These are phyloP conservation scores for Cyanistes caeruleus DNA, from an alignment of 2,113 vertebrate genomes.

Conservation along the genomic window DNA sequence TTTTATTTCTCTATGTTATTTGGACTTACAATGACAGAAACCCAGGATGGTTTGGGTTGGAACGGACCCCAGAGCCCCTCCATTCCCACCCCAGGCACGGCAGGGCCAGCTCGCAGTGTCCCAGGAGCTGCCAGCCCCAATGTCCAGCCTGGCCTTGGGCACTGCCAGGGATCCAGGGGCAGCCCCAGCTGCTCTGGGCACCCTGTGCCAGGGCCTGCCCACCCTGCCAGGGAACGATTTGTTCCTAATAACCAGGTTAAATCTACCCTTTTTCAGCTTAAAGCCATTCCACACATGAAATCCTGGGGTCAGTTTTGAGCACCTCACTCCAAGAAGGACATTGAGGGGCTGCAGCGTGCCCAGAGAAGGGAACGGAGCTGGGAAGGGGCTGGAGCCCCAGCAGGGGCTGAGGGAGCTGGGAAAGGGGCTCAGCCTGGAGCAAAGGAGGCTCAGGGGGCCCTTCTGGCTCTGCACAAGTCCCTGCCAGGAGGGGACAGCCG, in stretches of 20 bases:
- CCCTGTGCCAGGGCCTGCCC: not conserved
- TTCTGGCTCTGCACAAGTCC: not conserved
- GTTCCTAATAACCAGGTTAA: not conserved
- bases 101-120: not conserved
- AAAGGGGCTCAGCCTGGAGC: not conserved
- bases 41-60: not conserved
- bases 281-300: not conserved
- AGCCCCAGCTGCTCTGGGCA: not conserved
- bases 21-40: not conserved
- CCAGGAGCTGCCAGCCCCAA: not conserved
- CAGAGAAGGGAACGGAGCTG: accelerated
- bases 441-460: not conserved
- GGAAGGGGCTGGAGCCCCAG: not conserved
- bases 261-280: not conserved
- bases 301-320: not conserved
- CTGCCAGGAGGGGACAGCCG: not conserved
- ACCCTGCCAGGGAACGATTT: not conserved
- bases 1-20: not conserved
- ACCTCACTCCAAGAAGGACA: not conserved
- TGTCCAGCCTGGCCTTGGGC: not conserved
- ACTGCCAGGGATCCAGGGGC: not conserved
- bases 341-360: accelerated
- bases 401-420: not conserved
- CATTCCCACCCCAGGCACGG: accelerated
- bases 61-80: not conserved